Conservation (phyloP, 2,113 vertebrate genomes). For the Ellobius talpinus region DNA sequence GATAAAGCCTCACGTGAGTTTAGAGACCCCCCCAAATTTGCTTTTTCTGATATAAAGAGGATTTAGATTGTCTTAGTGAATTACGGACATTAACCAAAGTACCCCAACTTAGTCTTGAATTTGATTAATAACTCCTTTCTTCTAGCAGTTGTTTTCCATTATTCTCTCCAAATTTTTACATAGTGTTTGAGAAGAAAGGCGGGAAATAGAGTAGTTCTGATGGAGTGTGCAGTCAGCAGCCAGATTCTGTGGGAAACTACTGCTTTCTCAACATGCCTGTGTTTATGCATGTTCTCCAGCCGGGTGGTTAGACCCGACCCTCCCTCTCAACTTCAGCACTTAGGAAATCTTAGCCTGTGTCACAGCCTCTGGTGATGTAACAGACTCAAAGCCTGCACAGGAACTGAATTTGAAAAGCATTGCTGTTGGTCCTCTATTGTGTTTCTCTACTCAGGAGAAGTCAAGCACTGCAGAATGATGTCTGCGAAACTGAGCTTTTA, state of each 20-base stretch:
- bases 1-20: neutral
- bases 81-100: neutral
- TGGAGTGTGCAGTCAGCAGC: conserved; percentile 54
- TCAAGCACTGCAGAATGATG: neutral
- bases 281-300: conserved; percentile 9
- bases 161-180: conserved; percentile 6
- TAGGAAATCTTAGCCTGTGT: conserved; percentile 64
- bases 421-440: conserved; percentile 42
- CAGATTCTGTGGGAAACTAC: conserved; percentile 46
- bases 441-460: conserved; percentile 47
- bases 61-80: neutral
- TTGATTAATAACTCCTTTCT: conserved; percentile 1
- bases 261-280: conserved; percentile 47
- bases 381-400: neutral
- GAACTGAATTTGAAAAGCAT: conserved; percentile 27
- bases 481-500: neutral
- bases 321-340: conserved; percentile 64
- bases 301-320: conserved; percentile 64
- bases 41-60: neutral
- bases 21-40: neutral
- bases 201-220: neutral
- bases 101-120: neutral
- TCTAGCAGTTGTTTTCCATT: conserved; percentile 2
- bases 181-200: neutral
- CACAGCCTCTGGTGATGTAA: conserved; percentile 52